Evolutionary conservation across 1,140 invertebrate genomes (phyloP).

Genomic region (Acyrthosiphon pisum): DNA sequence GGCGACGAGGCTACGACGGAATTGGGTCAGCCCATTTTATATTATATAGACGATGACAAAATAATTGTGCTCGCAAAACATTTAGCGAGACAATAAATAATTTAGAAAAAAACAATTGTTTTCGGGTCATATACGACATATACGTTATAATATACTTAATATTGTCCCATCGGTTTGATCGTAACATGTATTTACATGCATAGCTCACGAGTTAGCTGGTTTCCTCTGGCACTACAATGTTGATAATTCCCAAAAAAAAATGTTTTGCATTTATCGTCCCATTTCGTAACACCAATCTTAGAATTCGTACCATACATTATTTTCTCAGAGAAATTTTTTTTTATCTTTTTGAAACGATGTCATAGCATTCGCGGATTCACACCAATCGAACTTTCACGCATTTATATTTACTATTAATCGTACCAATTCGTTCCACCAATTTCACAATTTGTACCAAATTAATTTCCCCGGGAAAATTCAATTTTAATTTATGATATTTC

Average conservation of each 20-base stretch:
- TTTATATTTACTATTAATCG: too few species aligned
- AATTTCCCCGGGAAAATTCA: too few species aligned
- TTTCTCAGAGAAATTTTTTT: too few species aligned
- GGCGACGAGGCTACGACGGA: not conserved
- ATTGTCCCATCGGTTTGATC: not conserved
- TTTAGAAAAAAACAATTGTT: not conserved
- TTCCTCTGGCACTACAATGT: not conserved
- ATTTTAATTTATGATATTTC: too few species aligned
- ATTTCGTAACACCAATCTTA: not conserved
- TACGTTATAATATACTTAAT: not conserved
- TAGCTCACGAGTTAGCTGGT: not conserved
- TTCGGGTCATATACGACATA: not conserved
- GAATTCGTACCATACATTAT: too few species aligned
- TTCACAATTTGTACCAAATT: too few species aligned
- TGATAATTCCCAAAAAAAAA: not conserved
- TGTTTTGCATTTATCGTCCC: not conserved
- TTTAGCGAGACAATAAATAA: not conserved
- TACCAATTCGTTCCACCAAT: too few species aligned
- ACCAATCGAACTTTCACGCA: too few species aligned
- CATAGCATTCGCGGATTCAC: too few species aligned
- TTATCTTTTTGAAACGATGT: too few species aligned
- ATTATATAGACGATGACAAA: not conserved
- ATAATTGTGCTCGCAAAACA: not conserved
- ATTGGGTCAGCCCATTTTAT: conserved; percentile 1
- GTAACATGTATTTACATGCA: not conserved